Percentiles rank a stretch among this genome's conserved stretches.
phyloP scores from a whole-genome alignment of 1,140 invertebrate genomes.

The Macrostomum lignano region DNA sequence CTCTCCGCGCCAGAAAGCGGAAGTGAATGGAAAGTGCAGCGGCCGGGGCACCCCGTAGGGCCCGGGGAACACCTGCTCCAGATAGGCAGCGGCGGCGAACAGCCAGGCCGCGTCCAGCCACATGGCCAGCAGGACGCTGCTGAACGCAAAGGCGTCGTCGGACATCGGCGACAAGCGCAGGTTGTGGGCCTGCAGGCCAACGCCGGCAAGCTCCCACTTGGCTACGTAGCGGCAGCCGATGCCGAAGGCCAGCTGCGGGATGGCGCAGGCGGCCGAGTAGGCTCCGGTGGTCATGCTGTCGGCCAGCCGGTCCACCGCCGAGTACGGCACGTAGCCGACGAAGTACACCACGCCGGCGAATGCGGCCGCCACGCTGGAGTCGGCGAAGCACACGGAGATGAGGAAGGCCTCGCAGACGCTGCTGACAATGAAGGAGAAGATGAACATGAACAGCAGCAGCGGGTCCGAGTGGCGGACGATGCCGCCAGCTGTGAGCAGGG shows the following conservation, averaged over 20 bases:
- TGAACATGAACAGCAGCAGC: slow-evolving; percentile 30
- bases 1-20: slow-evolving; percentile 33
- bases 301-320: slow-evolving; percentile 14
- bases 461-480: slow-evolving; percentile 31
- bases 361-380: slow-evolving; percentile 40
- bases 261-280: neutral
- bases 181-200: neutral
- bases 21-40: slow-evolving; percentile 28
- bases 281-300: neutral
- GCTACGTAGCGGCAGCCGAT: neutral
- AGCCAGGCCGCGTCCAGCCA: slow-evolving; percentile 30
- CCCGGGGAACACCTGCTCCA: slow-evolving; percentile 38
- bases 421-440: slow-evolving; percentile 31
- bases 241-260: slow-evolving; percentile 1
- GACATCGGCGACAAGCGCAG: slow-evolving; percentile 1
- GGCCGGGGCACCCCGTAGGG: slow-evolving; percentile 29
- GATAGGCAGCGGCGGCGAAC: slow-evolving; percentile 32
- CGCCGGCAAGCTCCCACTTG: neutral
- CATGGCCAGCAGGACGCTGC: slow-evolving; percentile 31
- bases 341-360: slow-evolving; percentile 41
- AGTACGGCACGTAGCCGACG: slow-evolving; percentile 39
- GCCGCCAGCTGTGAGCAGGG: slow-evolving; percentile 30
- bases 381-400: slow-evolving; percentile 33
- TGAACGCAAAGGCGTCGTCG: slow-evolving; percentile 29
- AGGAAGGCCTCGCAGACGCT: slow-evolving; percentile 35